These are phyloP conservation scores for Drosophila borborema DNA, from an alignment of 2,888 invertebrate genomes.

Conservation along the genomic window DNA sequence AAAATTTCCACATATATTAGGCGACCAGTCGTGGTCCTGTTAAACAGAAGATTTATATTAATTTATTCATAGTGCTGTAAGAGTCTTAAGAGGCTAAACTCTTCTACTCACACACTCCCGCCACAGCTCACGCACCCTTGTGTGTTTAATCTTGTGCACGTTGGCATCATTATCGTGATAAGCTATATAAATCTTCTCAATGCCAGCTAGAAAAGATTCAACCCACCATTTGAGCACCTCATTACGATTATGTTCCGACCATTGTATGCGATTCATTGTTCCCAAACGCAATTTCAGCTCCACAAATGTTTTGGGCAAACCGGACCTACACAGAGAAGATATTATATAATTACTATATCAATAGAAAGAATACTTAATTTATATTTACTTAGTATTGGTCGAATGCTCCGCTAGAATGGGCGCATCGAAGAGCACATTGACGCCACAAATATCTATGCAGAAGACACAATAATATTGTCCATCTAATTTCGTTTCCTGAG, in stretches of 20 bases:
- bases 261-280: slow-evolving; percentile 50
- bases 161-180: slow-evolving; percentile 19
- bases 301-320: slow-evolving; percentile 10
- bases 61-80: background rate
- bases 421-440: slow-evolving; percentile 51
- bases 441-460: slow-evolving; percentile 22
- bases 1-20: slow-evolving; percentile 44
- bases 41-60: too few species aligned
- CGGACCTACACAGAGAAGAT: background rate
- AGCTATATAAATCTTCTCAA: slow-evolving; percentile 48
- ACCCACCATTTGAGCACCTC: slow-evolving; percentile 60
- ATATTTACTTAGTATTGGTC: slow-evolving; percentile 23
- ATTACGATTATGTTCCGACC: slow-evolving; percentile 27
- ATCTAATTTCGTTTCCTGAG: background rate
- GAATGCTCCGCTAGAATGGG: slow-evolving; percentile 45
- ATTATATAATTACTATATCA: background rate
- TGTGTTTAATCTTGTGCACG: slow-evolving; percentile 28
- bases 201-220: slow-evolving; percentile 46
- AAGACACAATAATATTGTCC: slow-evolving; percentile 54
- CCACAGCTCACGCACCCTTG: slow-evolving; percentile 24
- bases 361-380: too few species aligned
- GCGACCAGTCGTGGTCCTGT: slow-evolving; percentile 49
- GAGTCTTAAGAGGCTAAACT: too few species aligned
- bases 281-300: slow-evolving; percentile 49
- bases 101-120: slow-evolving; percentile 46